A percentile compares a stretch with the other conserved stretches of the same genome.
Evolutionary conservation across 2,113 vertebrate genomes (phyloP).

Genomic region (Crotophaga sulcirostris): DNA sequence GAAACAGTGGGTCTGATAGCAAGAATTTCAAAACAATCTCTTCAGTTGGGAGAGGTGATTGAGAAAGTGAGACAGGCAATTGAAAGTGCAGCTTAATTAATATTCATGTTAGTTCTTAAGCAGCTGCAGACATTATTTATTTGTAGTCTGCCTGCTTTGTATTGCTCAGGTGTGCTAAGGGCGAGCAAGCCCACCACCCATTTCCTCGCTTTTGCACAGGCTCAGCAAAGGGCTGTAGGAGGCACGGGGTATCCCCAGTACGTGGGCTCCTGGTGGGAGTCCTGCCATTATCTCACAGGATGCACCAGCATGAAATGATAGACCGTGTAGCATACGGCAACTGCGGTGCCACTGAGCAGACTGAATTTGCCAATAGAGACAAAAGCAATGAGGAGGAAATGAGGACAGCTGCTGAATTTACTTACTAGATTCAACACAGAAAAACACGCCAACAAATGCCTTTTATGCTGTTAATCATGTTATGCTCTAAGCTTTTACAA

Average conservation of each 20-base stretch:
- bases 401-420: not conserved
- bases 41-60: not conserved
- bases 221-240: not conserved
- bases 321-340: not conserved
- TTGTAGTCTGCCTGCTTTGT: not conserved
- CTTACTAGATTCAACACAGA: not conserved
- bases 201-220: not conserved
- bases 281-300: not conserved
- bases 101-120: not conserved
- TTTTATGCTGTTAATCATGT: not conserved
- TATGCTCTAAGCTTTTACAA: not conserved
- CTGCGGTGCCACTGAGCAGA: not conserved
- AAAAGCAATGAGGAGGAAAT: not conserved
- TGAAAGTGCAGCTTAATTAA: not conserved
- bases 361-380: not conserved
- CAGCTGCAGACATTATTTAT: not conserved
- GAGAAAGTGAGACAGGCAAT: not conserved
- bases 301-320: rapidly evolving
- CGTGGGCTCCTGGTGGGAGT: not conserved
- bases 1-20: not conserved
- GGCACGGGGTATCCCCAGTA: rapidly evolving
- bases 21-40: not conserved
- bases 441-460: not conserved
- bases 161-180: rapidly evolving
- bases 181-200: rapidly evolving